Percentiles rank a stretch among this genome's conserved stretches.
phyloP scores from a whole-genome alignment of 1,140 invertebrate genomes.

The Drosophila asahinai region DNA sequence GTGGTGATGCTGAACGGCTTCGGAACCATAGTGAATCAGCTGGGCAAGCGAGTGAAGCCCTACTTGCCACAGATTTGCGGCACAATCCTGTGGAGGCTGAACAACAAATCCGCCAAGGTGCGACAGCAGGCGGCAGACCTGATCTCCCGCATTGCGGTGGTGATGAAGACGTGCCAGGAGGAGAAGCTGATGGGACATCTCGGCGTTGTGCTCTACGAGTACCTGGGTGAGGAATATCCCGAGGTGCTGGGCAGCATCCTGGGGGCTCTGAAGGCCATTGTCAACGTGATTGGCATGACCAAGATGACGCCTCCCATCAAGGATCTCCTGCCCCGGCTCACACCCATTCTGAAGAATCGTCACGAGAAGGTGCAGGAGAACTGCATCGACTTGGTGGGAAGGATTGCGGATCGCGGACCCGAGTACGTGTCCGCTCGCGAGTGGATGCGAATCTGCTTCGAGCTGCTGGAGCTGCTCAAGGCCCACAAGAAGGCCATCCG shows the following conservation, averaged over 20 bases:
- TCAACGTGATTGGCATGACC: slow-evolving; percentile 99
- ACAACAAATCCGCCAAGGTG: slow-evolving; percentile 99
- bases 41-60: slow-evolving; percentile 98
- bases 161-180: slow-evolving; percentile 99
- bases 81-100: slow-evolving; percentile 99
- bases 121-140: slow-evolving; percentile 99
- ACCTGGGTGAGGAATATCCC: slow-evolving; percentile 99
- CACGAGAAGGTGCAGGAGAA: slow-evolving; percentile 99
- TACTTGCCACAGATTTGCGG: slow-evolving; percentile 99
- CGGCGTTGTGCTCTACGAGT: slow-evolving; percentile 99
- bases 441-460: slow-evolving; percentile 99
- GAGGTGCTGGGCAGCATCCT: slow-evolving; percentile 99
- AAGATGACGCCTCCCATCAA: slow-evolving; percentile 99
- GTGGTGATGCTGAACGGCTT: slow-evolving; percentile 99
- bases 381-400: slow-evolving; percentile 99
- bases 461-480: slow-evolving; percentile 98
- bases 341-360: slow-evolving; percentile 98
- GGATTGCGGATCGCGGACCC: slow-evolving; percentile 99
- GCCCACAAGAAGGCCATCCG: slow-evolving; percentile 99
- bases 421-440: slow-evolving; percentile 99
- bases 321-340: slow-evolving; percentile 97
- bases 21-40: slow-evolving; percentile 98
- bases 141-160: slow-evolving; percentile 98
- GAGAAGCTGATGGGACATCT: slow-evolving; percentile 99
- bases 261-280: slow-evolving; percentile 98